Conservation (phyloP, 2,888 invertebrate genomes). For the Melipona bicolor region DNA sequence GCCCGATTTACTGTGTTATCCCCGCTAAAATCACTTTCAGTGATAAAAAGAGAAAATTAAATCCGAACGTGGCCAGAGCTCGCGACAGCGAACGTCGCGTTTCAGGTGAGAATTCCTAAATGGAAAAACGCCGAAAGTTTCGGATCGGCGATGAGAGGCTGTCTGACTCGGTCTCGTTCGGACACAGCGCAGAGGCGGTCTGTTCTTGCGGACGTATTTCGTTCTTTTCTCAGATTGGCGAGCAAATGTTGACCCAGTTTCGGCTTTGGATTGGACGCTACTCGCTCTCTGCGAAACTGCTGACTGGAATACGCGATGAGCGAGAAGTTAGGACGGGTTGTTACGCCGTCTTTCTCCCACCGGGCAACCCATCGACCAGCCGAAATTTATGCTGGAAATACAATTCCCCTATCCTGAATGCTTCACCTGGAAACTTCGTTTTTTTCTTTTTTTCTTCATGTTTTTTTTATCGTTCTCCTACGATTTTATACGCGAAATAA, state of each 20-base stretch:
- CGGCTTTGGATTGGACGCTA: conserved; percentile 66
- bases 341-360: conserved; percentile 52
- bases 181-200: conserved; percentile 37
- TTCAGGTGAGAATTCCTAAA: conserved; percentile 13
- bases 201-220: conserved; percentile 66
- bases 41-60: too few relatives aligned
- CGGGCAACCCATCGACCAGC: conserved; percentile 35
- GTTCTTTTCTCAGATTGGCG: conserved; percentile 69
- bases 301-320: conserved; percentile 71
- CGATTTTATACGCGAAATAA: conserved; percentile 2
- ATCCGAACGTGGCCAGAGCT: too few relatives aligned
- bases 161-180: conserved; percentile 31
- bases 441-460: background rate
- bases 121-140: conserved; percentile 34
- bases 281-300: conserved; percentile 70
- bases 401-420: conserved; percentile 34
- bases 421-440: conserved; percentile 13
- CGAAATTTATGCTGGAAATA: conserved; percentile 50
- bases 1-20: too few relatives aligned
- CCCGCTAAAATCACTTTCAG: too few relatives aligned
- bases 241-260: conserved; percentile 70
- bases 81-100: background rate
- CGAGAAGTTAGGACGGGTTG: conserved; percentile 60
- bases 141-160: conserved; percentile 21
- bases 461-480: conserved; percentile 22